Base-by-base conservation (phyloP, 2,888 invertebrate species). In the Drosophila ustulata region DNA sequence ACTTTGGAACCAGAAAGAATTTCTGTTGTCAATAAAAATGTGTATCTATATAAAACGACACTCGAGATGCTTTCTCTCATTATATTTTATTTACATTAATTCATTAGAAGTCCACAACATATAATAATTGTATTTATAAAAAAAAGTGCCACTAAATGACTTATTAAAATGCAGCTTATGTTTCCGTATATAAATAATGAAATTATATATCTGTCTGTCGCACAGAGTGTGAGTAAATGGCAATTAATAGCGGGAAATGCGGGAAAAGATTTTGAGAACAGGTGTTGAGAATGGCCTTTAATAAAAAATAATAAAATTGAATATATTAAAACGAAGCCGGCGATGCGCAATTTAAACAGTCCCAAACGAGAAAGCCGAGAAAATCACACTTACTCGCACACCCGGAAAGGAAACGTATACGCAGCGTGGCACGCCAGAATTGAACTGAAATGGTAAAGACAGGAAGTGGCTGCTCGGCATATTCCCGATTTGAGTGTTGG, bases 231-330 rank as follows among this genome's bases (percentile, higher is more conserved):
- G 13, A 41, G 13, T 41, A 66, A 80, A 71, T 41, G 58, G 56
- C 61, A 77, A 77, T 82, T 69, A 73, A 71, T 71, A 56, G 57
- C 26, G 57, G 56, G 57, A 49, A 13, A 49, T 65, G 56, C 80
- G 4, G 11, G 37, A 11, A n/a, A n/a, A 37, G 37, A n/a, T 37
- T 37, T 37, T 11, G 37, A 37, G 37, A 37, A n/a, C 37, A 85
- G 72, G 68, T 82, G 83, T 63, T 47, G 46, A 47, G 47, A 67
- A 66, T 67, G 45, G 56, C 45, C 51, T 67, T 75, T 72, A 80
- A 71, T 80, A 78, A 78, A 37, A 71, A 70, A 61, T 78, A 78
- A 78, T 41, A 71, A 72, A 61, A 77, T 73, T 68, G 37, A 62
- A 64, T 75, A 66, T 64, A 69, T 65, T 46, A 26, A 55, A 67